Percentiles rank a stretch among this genome's conserved stretches.
These are phyloP conservation scores for Acipenser transmontanus DNA, from an alignment of 2,797 vertebrate genomes.

Conservation along the genomic window DNA sequence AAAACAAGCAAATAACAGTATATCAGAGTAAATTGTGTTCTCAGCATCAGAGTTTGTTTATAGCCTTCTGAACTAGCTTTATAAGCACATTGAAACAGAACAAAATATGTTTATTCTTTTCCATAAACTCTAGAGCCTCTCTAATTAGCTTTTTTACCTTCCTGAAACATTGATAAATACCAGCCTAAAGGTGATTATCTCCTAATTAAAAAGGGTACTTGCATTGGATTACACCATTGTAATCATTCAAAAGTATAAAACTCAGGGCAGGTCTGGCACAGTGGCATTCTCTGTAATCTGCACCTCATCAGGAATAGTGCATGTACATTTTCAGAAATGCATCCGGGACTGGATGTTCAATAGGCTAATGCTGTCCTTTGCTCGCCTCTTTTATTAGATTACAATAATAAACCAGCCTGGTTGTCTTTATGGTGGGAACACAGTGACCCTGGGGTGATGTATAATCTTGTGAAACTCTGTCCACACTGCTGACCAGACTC, in stretches of 20 bases:
- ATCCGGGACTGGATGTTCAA: conserved; percentile 44
- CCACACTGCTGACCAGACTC: conserved; percentile 69
- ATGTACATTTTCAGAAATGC: conserved; percentile 49
- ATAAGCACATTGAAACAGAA: neutral
- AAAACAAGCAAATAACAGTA: no score
- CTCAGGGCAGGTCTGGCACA: neutral
- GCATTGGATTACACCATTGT: neutral
- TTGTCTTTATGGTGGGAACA: conserved; percentile 81
- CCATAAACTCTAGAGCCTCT: neutral
- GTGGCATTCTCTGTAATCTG: conserved; percentile 46
- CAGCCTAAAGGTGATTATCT: neutral
- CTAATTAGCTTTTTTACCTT: neutral
- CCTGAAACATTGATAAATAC: neutral
- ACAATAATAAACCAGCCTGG: conserved; percentile 70
- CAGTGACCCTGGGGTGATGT: conserved; percentile 80
- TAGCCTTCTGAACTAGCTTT: neutral
- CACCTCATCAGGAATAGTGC: conserved; percentile 61
- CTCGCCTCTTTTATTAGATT: conserved; percentile 85
- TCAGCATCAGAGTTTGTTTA: no score
- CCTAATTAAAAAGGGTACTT: neutral
- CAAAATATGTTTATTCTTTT: neutral
- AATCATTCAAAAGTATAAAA: neutral
- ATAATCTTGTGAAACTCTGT: conserved; percentile 88
- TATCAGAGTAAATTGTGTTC: no score
- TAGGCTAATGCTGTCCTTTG: conserved; percentile 78